Conservation (phyloP, 2,113 vertebrate species). For the Eubucco bourcierii region DNA sequence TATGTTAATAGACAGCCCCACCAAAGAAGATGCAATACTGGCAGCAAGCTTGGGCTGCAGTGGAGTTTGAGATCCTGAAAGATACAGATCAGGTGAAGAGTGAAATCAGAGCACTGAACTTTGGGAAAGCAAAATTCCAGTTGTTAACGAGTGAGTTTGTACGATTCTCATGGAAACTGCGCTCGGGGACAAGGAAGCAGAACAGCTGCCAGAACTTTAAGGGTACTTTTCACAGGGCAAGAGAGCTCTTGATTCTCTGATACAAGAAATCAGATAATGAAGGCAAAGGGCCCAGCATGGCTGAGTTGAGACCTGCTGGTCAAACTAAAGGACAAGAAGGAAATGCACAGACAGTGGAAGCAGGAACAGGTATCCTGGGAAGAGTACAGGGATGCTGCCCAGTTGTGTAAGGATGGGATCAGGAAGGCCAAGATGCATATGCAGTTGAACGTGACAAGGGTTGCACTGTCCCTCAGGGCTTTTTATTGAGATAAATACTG, state of each 20-base stretch:
- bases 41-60: neutral
- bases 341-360: no score
- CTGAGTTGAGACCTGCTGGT: no score
- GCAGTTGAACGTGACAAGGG: no score
- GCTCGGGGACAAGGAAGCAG: neutral
- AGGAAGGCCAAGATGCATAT: no score
- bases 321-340: no score
- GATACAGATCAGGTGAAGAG: neutral
- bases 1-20: neutral
- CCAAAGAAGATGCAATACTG: neutral
- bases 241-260: neutral
- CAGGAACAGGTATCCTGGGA: no score
- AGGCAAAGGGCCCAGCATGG: no score
- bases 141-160: neutral
- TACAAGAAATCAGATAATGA: neutral
- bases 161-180: neutral
- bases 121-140: neutral
- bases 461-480: no score
- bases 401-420: no score
- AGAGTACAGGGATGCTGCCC: no score
- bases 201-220: neutral
- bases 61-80: neutral
- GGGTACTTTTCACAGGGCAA: neutral
- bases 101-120: neutral
- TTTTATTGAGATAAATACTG: neutral